phyloP scores from a whole-genome alignment of 2,113 vertebrate genomes.

The mouse (Mus musculus) region DNA sequence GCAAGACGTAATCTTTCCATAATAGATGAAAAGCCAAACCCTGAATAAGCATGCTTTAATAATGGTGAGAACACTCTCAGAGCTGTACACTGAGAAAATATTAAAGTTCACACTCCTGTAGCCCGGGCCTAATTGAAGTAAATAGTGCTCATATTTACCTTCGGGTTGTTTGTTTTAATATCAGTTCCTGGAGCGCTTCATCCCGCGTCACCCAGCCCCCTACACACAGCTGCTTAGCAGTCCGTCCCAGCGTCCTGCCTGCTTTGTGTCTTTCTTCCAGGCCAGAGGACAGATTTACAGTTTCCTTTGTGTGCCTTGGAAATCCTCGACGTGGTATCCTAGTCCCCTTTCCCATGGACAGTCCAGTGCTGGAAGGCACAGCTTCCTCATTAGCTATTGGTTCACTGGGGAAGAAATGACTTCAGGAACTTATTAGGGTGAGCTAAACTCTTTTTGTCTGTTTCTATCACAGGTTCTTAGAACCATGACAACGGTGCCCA shows the following conservation, averaged over 20 bases:
- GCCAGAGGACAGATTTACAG: constrained; percentile 26
- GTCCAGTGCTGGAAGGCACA: background rate
- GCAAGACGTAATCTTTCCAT: constrained; percentile 79
- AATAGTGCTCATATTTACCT: constrained; percentile 76
- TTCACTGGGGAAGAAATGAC: constrained; percentile 25
- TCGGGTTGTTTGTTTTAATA: constrained; percentile 72
- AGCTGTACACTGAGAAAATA: constrained; percentile 70
- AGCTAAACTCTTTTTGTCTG: constrained; percentile 19
- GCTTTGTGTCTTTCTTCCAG: constrained; percentile 56
- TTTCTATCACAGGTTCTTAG: background rate
- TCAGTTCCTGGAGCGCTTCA: constrained; percentile 20
- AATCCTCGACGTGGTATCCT: background rate
- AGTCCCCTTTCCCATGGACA: background rate
- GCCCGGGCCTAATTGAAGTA: constrained; percentile 80
- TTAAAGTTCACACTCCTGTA: constrained; percentile 74
- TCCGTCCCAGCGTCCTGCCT: background rate
- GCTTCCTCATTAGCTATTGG: constrained; percentile 57
- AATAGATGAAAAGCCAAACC: constrained; percentile 71
- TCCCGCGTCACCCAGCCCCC: constrained; percentile 40
- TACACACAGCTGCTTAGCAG: background rate
- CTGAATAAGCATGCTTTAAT: constrained; percentile 79
- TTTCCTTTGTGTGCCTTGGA: constrained; percentile 53
- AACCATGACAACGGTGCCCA: constrained; percentile 1
- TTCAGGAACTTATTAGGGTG: constrained; percentile 16
- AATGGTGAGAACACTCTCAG: constrained; percentile 68